Conservation (phyloP, 2,888 invertebrate genomes). For the Metacarcinus magister region DNA sequence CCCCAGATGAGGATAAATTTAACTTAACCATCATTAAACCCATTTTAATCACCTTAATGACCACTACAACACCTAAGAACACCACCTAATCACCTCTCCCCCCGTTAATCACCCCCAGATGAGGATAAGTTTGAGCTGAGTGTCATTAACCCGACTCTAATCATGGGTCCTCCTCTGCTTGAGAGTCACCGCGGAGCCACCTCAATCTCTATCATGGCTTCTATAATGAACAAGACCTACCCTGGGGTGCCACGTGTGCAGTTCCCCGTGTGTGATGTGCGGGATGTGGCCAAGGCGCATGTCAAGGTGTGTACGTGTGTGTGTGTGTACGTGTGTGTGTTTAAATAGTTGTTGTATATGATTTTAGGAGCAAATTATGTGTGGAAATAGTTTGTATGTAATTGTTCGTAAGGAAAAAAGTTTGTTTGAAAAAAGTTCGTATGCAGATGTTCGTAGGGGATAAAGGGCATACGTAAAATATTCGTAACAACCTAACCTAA, state of each 20-base stretch:
- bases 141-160: constrained; percentile 86
- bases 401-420: no score
- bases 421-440: no score
- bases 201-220: constrained; percentile 82
- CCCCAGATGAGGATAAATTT: constrained; percentile 85
- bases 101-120: constrained; percentile 57
- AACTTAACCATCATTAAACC: constrained; percentile 86
- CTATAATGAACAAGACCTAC: constrained; percentile 84
- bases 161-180: constrained; percentile 86
- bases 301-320: constrained; percentile 83
- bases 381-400: no score
- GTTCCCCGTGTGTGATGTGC: constrained; percentile 86
- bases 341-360: not conserved
- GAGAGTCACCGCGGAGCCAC: constrained; percentile 83
- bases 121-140: constrained; percentile 86
- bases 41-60: constrained; percentile 84
- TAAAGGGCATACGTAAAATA: no score
- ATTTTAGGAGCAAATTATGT: no score
- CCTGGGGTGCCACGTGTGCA: constrained; percentile 85
- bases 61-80: not conserved
- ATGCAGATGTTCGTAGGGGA: no score
- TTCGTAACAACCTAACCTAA: no score
- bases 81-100: not conserved
- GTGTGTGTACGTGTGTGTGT: not conserved
- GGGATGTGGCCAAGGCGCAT: constrained; percentile 86